These are phyloP conservation scores for Colinus virginianus DNA, from an alignment of 2,113 vertebrate species.

Conservation along the genomic window DNA sequence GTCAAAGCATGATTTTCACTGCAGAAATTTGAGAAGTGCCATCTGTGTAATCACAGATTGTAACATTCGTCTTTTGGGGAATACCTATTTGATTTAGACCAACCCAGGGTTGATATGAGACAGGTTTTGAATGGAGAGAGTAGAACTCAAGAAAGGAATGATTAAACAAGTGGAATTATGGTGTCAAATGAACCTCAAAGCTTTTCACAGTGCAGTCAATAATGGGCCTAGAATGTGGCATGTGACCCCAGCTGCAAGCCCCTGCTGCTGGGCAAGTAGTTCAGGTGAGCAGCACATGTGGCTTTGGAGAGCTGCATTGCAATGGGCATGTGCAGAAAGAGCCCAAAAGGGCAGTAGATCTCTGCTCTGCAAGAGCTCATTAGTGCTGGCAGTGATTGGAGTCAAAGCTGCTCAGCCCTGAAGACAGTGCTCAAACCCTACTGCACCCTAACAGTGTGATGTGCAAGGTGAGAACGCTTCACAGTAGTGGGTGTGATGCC, in stretches of 20 bases:
- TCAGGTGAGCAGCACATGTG: accelerated
- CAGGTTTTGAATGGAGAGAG: accelerated
- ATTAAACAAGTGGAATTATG: background rate
- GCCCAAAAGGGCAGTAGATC: background rate
- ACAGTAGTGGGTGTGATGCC: accelerated
- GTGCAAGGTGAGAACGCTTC: background rate
- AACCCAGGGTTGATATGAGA: background rate
- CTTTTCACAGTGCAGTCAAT: background rate
- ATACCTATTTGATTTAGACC: background rate
- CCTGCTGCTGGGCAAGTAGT: accelerated
- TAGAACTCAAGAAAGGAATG: background rate
- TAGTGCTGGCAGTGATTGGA: background rate
- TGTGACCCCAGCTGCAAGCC: background rate
- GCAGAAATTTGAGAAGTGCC: background rate
- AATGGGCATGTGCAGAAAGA: background rate
- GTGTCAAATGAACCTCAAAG: background rate
- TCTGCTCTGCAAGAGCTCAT: background rate
- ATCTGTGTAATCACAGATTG: background rate
- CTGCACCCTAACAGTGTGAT: background rate
- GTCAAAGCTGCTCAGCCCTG: background rate
- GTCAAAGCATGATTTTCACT: background rate
- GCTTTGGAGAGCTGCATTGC: accelerated
- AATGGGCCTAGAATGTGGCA: background rate
- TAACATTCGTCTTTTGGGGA: background rate
- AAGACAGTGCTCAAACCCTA: background rate